Conservation (phyloP, 1,140 invertebrate genomes). For the Olivierus martensii region DNA sequence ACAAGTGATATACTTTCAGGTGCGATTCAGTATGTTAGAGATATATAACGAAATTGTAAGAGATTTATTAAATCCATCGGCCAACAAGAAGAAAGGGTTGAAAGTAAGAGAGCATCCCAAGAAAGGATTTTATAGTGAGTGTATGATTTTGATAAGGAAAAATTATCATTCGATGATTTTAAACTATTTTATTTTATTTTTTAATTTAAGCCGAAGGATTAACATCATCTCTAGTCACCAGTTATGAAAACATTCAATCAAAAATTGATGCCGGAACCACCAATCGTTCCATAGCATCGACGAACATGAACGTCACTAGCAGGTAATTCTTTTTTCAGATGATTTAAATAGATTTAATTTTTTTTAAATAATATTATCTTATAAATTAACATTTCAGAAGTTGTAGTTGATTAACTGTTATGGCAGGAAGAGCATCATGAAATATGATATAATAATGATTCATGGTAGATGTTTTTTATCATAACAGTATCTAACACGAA, state of each 20-base stretch:
- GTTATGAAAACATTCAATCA: slow-evolving; percentile 39
- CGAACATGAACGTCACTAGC: slow-evolving; percentile 51
- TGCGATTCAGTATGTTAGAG: slow-evolving; percentile 46
- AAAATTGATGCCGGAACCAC: slow-evolving; percentile 44
- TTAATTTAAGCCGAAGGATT: slow-evolving; percentile 31
- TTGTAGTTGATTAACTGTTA: too few relatives aligned
- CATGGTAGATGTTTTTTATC: too few relatives aligned
- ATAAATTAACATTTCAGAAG: too few relatives aligned
- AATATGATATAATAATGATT: too few relatives aligned
- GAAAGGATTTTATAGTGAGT: slow-evolving; percentile 45
- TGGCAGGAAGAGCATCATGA: too few relatives aligned
- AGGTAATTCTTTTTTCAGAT: too few relatives aligned
- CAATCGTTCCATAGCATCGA: slow-evolving; percentile 46
- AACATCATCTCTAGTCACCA: slow-evolving; percentile 35
- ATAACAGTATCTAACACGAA: too few relatives aligned
- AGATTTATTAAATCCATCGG: slow-evolving; percentile 37
- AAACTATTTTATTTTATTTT: too few relatives aligned
- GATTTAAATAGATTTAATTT: too few relatives aligned
- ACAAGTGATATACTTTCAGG: slow-evolving; percentile 24
- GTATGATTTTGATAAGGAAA: too few relatives aligned
- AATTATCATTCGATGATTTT: too few relatives aligned
- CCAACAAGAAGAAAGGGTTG: slow-evolving; percentile 34
- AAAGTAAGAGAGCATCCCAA: slow-evolving; percentile 46
- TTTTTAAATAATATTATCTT: too few relatives aligned
- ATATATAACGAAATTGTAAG: slow-evolving; percentile 48